Conservation (phyloP, 2,113 vertebrate genomes). For the Nipponia nippon region DNA sequence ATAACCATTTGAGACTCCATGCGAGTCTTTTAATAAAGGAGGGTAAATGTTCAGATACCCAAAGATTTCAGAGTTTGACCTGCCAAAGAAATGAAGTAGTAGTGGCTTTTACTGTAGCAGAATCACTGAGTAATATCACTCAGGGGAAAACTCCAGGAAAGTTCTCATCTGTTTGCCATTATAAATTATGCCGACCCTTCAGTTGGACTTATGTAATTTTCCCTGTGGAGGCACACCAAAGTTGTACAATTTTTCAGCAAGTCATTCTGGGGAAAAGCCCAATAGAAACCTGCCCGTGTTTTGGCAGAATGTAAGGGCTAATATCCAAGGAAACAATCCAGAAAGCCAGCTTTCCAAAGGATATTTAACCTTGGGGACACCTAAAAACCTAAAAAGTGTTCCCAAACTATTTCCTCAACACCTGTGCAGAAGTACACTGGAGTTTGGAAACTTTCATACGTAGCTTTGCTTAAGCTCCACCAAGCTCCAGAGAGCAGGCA, state of each 20-base stretch:
- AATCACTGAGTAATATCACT: conserved; percentile 6
- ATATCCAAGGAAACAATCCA: conserved; percentile 25
- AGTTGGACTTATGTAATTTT: conserved; percentile 26
- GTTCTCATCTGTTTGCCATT: conserved; percentile 59
- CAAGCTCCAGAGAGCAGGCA: background rate
- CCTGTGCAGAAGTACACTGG: background rate
- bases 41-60: background rate
- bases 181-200: conserved; percentile 38
- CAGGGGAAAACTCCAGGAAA: conserved; percentile 15
- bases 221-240: background rate
- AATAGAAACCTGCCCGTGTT: background rate
- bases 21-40: background rate
- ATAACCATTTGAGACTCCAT: background rate
- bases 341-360: conserved; percentile 30
- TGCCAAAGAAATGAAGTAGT: conserved; percentile 36
- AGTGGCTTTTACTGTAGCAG: conserved; percentile 13
- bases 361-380: conserved; percentile 41
- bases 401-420: conserved; percentile 19
- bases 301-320: conserved; percentile 29
- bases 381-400: background rate
- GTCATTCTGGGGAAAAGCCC: background rate
- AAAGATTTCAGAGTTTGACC: conserved; percentile 7
- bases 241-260: conserved; percentile 45
- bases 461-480: background rate
- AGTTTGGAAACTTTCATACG: background rate